These are phyloP conservation scores for Diabrotica undecimpunctata DNA, from an alignment of 1,140 invertebrate species.

Conservation along the genomic window DNA sequence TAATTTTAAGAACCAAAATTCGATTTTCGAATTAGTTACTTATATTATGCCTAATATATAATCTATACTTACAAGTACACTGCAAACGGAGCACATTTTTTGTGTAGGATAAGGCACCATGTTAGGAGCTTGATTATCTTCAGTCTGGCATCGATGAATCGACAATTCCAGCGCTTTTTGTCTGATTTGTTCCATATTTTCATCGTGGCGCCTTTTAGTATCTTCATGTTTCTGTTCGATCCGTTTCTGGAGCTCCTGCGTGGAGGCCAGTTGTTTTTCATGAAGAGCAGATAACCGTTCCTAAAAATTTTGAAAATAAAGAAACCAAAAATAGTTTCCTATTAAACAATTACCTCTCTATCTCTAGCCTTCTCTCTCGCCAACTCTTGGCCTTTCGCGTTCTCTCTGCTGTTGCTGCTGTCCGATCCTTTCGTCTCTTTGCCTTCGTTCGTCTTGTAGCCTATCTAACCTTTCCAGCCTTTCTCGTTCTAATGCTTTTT, in stretches of 20 bases:
- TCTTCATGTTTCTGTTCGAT: constrained; percentile 89
- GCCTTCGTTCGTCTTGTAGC: constrained; percentile 78
- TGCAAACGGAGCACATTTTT: constrained; percentile 71
- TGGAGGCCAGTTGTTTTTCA: constrained; percentile 80
- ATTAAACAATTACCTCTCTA: constrained; percentile 56
- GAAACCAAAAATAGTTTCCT: neutral
- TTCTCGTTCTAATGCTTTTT: constrained; percentile 79
- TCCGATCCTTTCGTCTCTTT: constrained; percentile 81
- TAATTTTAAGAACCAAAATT: no score
- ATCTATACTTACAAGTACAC: constrained; percentile 57
- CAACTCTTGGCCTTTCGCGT: constrained; percentile 76
- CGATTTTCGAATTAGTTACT: no score
- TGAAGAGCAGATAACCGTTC: constrained; percentile 77
- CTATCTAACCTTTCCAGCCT: constrained; percentile 70
- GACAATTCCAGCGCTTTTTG: constrained; percentile 83
- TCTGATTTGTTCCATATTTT: constrained; percentile 85
- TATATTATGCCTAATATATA: no score
- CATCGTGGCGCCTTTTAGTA: constrained; percentile 79
- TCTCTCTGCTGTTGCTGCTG: constrained; percentile 82
- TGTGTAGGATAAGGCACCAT: constrained; percentile 68
- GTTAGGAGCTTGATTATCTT: constrained; percentile 63
- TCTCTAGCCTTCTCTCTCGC: constrained; percentile 77
- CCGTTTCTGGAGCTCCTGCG: constrained; percentile 82
- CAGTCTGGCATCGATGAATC: constrained; percentile 59
- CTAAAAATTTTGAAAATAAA: constrained; percentile 39